Percentiles rank a stretch among this genome's conserved stretches.
Conservation (phyloP, 1,140 invertebrate species). For the Calliphora vicina region DNA sequence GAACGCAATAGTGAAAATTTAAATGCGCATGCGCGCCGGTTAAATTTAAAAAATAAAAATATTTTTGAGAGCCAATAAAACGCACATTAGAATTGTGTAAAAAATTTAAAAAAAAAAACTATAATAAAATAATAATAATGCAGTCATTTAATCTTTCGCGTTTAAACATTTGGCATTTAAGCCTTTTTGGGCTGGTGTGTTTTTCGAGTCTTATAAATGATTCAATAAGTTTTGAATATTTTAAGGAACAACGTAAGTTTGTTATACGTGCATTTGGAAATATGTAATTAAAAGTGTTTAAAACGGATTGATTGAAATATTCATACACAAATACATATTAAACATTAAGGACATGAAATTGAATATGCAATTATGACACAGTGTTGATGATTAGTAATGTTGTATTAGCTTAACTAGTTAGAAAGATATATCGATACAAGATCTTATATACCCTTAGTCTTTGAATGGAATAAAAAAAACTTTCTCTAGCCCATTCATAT, state of each 20-base stretch:
- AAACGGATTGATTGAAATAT: too few relatives aligned
- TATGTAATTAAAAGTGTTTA: too few relatives aligned
- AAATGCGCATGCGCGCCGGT: slow-evolving; percentile 18
- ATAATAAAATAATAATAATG: slow-evolving; percentile 35
- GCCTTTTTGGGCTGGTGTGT: not conserved
- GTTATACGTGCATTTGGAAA: not conserved
- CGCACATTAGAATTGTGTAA: not conserved
- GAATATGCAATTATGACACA: too few relatives aligned
- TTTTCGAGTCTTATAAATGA: slow-evolving; percentile 11
- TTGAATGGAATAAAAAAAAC: too few relatives aligned
- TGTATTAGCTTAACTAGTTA: too few relatives aligned
- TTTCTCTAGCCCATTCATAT: too few relatives aligned
- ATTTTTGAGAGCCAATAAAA: not conserved
- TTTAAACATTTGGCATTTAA: slow-evolving; percentile 1
- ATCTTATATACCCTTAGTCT: too few relatives aligned
- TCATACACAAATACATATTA: too few relatives aligned
- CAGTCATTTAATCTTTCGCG: not conserved
- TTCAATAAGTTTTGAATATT: slow-evolving; percentile 17
- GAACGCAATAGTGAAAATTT: not conserved
- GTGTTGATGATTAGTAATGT: too few relatives aligned
- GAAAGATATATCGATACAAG: too few relatives aligned
- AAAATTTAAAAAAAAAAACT: not conserved
- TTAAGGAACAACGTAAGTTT: slow-evolving; percentile 37
- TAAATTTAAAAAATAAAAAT: not conserved
- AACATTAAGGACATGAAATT: too few relatives aligned